A percentile compares a stretch with the other conserved stretches of the same genome.
Evolutionary conservation across 2,797 vertebrate genomes (phyloP).

Genomic region (Scolopax rusticola): DNA sequence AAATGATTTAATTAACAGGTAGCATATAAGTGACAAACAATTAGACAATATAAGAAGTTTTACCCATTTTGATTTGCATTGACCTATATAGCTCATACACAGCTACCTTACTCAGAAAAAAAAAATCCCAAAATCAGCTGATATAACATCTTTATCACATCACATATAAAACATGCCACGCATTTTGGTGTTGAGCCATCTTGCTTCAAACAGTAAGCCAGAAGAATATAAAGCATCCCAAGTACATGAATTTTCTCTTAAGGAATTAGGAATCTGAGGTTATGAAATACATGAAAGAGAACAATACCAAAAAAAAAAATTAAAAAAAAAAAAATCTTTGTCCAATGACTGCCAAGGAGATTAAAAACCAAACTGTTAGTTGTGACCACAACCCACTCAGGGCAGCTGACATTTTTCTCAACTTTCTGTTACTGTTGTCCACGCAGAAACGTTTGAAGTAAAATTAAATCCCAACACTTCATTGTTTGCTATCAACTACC

Average conservation of each 20-base stretch:
- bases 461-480: background rate
- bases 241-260: background rate
- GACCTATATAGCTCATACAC: background rate
- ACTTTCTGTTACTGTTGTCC: slow-evolving; percentile 38
- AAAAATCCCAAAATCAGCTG: background rate
- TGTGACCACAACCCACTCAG: background rate
- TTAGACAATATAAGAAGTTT: background rate
- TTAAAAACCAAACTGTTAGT: background rate
- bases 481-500: background rate
- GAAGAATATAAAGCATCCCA: background rate
- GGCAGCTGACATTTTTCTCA: slow-evolving; percentile 23
- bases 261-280: background rate
- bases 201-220: background rate
- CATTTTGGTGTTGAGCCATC: background rate
- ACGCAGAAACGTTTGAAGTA: background rate
- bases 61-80: background rate
- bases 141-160: background rate
- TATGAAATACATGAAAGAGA: slow-evolving; percentile 11
- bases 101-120: background rate
- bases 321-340: background rate
- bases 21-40: background rate
- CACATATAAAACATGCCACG: background rate
- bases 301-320: background rate
- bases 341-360: background rate
- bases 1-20: background rate